A percentile compares a stretch with the other conserved stretches of the same genome.
Evolutionary conservation across 2,113 vertebrate species (phyloP).

Genomic region (Coreoperca whiteheadi): DNA sequence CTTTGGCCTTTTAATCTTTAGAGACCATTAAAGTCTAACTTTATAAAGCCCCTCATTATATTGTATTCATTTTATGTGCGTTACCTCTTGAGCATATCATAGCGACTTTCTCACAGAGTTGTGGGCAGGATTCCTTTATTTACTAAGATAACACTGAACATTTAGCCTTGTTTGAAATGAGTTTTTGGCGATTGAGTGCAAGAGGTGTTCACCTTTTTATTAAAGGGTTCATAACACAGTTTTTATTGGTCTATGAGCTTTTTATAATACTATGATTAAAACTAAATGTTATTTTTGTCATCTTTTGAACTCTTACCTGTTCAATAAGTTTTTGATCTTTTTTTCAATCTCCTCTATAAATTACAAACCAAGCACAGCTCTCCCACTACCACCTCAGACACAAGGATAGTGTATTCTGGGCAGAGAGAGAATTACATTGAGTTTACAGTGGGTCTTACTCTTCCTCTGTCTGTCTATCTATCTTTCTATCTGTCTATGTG

Average conservation of each 20-base stretch:
- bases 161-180: slow-evolving; percentile 24
- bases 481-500: background rate
- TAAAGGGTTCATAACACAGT: background rate
- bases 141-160: slow-evolving; percentile 11
- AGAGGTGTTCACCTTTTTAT: background rate
- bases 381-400: background rate
- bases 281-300: background rate
- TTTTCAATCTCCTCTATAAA: slow-evolving; percentile 8
- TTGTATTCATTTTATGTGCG: slow-evolving; percentile 4
- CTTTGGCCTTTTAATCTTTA: slow-evolving; percentile 46
- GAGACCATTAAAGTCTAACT: slow-evolving; percentile 30
- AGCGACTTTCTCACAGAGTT: slow-evolving; percentile 23
- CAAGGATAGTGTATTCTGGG: background rate
- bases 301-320: background rate
- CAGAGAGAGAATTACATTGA: slow-evolving; percentile 30
- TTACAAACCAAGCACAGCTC: slow-evolving; percentile 1
- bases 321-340: slow-evolving; percentile 7
- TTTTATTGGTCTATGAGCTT: background rate
- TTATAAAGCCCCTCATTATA: slow-evolving; percentile 43
- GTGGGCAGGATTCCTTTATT: slow-evolving; percentile 19
- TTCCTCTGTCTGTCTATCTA: background rate
- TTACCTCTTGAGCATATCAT: slow-evolving; percentile 18
- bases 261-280: background rate
- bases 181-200: background rate
- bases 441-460: slow-evolving; percentile 42